phyloP scores from a whole-genome alignment of 2,113 vertebrate genomes.

The Philantomba maxwellii region DNA sequence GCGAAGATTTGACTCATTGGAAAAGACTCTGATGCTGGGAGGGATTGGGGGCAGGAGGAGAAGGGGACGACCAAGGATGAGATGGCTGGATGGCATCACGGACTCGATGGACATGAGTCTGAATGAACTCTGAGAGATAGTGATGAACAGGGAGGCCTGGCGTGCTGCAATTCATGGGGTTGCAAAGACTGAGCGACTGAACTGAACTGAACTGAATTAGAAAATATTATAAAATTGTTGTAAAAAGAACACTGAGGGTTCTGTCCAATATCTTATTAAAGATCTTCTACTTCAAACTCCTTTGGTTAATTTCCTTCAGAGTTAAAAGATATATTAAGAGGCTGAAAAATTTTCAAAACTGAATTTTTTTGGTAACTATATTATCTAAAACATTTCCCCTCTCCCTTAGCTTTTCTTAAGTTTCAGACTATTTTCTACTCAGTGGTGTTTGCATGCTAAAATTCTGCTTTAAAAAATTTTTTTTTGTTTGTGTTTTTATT shows the following conservation, averaged over 20 bases:
- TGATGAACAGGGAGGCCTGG: no score
- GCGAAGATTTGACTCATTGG: no score
- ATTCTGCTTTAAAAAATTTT: neutral
- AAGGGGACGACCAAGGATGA: no score
- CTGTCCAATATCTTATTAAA: neutral
- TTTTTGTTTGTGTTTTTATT: neutral
- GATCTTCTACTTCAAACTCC: neutral
- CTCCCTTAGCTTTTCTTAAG: neutral
- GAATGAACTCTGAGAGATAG: no score
- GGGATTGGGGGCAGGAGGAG: no score
- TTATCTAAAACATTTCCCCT: neutral
- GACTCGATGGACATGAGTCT: no score
- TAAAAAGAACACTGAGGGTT: neutral
- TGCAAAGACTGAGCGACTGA: no score
- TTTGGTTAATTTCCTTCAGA: neutral
- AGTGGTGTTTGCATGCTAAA: neutral
- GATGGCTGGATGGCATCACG: no score
- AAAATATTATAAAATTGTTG: neutral
- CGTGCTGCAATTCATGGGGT: no score
- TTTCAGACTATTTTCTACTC: neutral
- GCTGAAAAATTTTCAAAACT: neutral
- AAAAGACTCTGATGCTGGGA: no score
- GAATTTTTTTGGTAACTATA: neutral
- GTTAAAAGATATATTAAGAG: neutral
- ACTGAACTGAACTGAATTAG: neutral